Percentiles rank a stretch among this genome's conserved stretches.
Conservation (phyloP, 2,113 vertebrate species). For the Anseranas semipalmata region DNA sequence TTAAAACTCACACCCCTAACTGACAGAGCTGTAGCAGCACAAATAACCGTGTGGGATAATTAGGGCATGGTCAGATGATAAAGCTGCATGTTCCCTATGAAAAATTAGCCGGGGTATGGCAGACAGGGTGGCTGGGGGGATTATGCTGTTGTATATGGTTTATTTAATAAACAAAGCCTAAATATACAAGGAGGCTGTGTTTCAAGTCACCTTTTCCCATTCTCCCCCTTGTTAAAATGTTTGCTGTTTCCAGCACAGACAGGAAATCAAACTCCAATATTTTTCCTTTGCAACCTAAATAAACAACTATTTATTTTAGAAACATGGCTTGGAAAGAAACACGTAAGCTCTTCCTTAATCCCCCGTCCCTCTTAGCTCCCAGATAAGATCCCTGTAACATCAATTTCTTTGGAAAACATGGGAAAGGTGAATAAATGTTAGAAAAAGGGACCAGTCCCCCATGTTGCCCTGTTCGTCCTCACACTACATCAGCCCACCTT, state of each 20-base stretch:
- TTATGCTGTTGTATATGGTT: background rate
- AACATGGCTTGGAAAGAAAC: background rate
- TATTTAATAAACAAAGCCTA: background rate
- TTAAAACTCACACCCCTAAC: background rate
- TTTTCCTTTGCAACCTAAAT: background rate
- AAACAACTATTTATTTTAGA: background rate
- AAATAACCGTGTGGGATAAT: accelerated
- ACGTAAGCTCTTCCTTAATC: background rate
- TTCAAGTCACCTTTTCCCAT: background rate
- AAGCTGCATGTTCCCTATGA: background rate
- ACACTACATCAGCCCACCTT: background rate
- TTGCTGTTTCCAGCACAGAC: background rate
- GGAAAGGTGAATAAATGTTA: background rate
- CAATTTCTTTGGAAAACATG: background rate
- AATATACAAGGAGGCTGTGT: background rate
- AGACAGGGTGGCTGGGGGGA: background rate
- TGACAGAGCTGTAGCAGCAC: accelerated
- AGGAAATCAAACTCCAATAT: background rate
- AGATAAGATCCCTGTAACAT: background rate
- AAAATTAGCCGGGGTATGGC: background rate
- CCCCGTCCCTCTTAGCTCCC: background rate
- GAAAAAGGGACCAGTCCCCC: background rate
- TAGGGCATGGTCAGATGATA: background rate
- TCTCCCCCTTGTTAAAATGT: background rate
- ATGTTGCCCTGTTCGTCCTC: background rate